phyloP scores from a whole-genome alignment of 2,888 invertebrate species.

The Aphidius colemani region DNA sequence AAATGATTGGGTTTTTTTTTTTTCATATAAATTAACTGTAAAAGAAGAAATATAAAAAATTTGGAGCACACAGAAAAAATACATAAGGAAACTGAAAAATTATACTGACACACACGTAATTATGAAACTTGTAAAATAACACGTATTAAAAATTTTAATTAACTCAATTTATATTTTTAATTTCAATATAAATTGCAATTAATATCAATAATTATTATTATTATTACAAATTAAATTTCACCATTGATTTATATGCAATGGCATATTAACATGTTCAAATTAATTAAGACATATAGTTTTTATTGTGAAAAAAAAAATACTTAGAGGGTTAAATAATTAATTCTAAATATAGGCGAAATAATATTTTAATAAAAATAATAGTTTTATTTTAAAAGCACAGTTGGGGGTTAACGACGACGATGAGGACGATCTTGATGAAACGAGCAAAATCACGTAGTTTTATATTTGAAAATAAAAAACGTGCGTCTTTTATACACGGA shows the following conservation, averaged over 20 bases:
- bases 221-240: neutral
- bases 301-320: neutral
- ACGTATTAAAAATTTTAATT: neutral
- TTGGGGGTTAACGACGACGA: slow-evolving; percentile 2
- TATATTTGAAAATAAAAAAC: slow-evolving; percentile 25
- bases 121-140: no score
- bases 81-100: no score
- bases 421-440: slow-evolving; percentile 9
- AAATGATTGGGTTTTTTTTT: slow-evolving; percentile 21
- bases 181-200: neutral
- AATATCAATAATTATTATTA: neutral
- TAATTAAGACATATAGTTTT: neutral
- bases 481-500: slow-evolving; percentile 27
- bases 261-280: no score
- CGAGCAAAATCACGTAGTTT: slow-evolving; percentile 9
- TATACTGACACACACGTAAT: no score
- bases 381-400: slow-evolving; percentile 5
- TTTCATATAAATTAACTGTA: neutral
- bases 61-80: no score
- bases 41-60: no score
- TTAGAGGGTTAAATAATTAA: neutral
- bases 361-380: neutral
- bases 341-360: neutral
- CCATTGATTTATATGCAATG: no score
- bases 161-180: neutral